These are phyloP conservation scores for Todiramphus chloris DNA, from an alignment of 2,113 vertebrate species.

Conservation along the genomic window DNA sequence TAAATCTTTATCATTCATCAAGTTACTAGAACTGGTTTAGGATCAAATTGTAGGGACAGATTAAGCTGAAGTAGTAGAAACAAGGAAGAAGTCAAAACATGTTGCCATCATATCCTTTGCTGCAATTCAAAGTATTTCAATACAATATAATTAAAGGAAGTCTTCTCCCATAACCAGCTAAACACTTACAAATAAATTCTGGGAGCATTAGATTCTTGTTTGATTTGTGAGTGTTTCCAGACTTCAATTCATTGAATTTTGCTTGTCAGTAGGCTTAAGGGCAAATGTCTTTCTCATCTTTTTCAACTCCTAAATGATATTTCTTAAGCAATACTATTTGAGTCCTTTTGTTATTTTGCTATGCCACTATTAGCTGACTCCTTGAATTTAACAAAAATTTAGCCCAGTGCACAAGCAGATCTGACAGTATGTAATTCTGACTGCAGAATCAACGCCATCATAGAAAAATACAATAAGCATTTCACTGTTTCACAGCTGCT, in stretches of 20 bases:
- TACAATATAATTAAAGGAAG: background rate
- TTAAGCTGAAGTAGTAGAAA: background rate
- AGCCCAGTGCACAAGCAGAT: background rate
- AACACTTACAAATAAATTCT: background rate
- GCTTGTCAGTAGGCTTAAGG: background rate
- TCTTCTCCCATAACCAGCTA: background rate
- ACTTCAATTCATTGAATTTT: background rate
- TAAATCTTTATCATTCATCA: background rate
- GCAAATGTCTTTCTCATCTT: background rate
- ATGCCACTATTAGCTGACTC: background rate
- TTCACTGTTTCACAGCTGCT: background rate
- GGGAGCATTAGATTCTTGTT: background rate
- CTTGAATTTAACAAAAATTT: background rate
- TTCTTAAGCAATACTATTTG: background rate
- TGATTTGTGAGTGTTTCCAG: background rate
- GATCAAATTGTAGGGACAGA: background rate
- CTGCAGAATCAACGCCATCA: background rate
- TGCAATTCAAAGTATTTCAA: background rate
- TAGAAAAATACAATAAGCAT: background rate
- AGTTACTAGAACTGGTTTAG: background rate
- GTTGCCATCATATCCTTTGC: background rate
- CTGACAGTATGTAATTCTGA: background rate
- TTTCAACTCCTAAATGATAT: background rate
- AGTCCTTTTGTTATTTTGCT: background rate
- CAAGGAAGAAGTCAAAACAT: background rate